Evolutionary conservation across 2,113 vertebrate genomes (phyloP).

Genomic region (Mormoops blainvillei): DNA sequence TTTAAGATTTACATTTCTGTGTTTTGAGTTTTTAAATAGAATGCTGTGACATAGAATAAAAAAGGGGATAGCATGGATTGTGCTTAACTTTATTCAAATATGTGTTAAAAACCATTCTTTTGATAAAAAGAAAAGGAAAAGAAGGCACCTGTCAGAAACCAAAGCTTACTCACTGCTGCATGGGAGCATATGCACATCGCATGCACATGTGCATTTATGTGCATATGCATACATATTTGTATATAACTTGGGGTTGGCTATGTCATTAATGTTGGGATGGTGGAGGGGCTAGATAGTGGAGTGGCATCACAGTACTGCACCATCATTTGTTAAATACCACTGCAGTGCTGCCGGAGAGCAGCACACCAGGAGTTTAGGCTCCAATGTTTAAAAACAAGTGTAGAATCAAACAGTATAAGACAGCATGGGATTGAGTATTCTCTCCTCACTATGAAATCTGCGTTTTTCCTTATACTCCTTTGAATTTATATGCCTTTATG

Average conservation of each 20-base stretch:
- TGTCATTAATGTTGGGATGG: neutral
- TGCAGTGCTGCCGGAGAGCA: neutral
- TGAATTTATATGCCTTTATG: neutral
- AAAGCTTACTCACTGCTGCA: accelerated
- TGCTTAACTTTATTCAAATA: neutral
- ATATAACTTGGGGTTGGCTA: neutral
- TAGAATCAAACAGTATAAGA: neutral
- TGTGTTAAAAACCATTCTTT: neutral
- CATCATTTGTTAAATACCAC: neutral
- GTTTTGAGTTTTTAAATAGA: neutral
- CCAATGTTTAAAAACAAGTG: neutral
- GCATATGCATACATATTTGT: neutral
- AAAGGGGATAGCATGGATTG: neutral
- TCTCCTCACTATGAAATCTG: neutral
- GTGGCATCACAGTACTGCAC: neutral
- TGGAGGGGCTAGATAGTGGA: neutral
- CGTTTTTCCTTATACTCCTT: neutral
- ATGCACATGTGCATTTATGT: neutral
- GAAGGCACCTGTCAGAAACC: neutral
- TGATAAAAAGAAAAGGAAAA: neutral
- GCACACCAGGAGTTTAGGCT: neutral
- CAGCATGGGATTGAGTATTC: neutral
- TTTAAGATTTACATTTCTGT: neutral
- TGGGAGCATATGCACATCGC: accelerated
- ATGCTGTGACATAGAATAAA: neutral